These are phyloP conservation scores for Pseudorhombus dupliciocellatus DNA, from an alignment of 2,113 vertebrate genomes.

Conservation along the genomic window DNA sequence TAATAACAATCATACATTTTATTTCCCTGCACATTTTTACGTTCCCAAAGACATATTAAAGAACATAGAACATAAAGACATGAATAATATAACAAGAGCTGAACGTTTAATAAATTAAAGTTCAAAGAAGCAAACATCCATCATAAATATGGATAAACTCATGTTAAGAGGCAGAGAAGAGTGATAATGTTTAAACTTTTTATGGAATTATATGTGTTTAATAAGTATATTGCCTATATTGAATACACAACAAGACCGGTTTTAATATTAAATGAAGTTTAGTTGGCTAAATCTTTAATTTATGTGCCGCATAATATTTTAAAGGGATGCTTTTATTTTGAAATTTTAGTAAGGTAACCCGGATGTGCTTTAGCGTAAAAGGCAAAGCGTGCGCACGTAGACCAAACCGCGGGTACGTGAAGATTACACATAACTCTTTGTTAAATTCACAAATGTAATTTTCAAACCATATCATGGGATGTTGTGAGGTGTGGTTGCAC, in stretches of 20 bases:
- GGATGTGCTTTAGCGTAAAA: constrained; percentile 41
- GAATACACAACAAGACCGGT: neutral
- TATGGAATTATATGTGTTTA: neutral
- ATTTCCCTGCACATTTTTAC: neutral
- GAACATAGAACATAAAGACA: neutral
- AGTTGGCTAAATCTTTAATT: neutral
- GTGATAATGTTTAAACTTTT: neutral
- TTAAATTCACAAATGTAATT: neutral
- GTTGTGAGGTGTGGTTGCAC: too few species aligned
- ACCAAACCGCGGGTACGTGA: constrained; percentile 9
- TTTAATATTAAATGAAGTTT: neutral
- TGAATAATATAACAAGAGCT: neutral
- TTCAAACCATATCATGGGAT: neutral
- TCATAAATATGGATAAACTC: neutral
- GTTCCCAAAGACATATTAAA: neutral
- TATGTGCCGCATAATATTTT: neutral
- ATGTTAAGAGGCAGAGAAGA: neutral
- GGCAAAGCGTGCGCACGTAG: constrained; percentile 21
- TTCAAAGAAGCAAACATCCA: neutral
- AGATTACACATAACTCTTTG: neutral
- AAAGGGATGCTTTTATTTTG: constrained; percentile 59
- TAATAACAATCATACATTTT: neutral
- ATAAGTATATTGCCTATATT: neutral
- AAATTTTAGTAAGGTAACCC: constrained; percentile 22
- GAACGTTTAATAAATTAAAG: too few species aligned